phyloP scores from a whole-genome alignment of 2,797 vertebrate genomes.

The Micropoecilia bifurca region DNA sequence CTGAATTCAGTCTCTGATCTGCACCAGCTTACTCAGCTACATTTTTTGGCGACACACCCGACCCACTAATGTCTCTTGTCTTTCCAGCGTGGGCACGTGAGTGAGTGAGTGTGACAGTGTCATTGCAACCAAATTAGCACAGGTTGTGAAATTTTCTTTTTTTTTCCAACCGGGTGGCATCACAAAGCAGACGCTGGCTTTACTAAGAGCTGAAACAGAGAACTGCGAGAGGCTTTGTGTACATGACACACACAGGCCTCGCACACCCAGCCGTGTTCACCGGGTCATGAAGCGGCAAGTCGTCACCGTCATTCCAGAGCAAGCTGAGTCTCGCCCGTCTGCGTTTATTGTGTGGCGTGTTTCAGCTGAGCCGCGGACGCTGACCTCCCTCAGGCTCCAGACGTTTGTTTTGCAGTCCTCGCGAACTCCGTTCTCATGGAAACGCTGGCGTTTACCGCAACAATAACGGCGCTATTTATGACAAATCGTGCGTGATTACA shows the following conservation, averaged over 20 bases:
- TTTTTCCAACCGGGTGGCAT: slow-evolving; percentile 54
- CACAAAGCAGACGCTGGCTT: slow-evolving; percentile 58
- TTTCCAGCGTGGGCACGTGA: slow-evolving; percentile 32
- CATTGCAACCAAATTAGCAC: slow-evolving; percentile 62
- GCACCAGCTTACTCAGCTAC: background rate
- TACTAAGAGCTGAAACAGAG: slow-evolving; percentile 30
- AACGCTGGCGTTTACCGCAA: slow-evolving; percentile 42
- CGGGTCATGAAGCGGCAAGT: slow-evolving; percentile 43
- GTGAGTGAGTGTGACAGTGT: slow-evolving; percentile 34
- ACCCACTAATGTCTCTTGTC: background rate
- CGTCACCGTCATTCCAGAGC: slow-evolving; percentile 40
- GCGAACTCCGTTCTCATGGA: slow-evolving; percentile 28
- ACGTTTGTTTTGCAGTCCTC: background rate
- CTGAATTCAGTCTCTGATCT: slow-evolving; percentile 36
- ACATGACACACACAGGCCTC: background rate
- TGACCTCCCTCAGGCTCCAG: background rate
- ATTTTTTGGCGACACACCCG: background rate
- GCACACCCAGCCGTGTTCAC: slow-evolving; percentile 51
- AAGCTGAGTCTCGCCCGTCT: slow-evolving; percentile 42
- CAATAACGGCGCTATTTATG: background rate
- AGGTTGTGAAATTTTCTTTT: slow-evolving; percentile 37
- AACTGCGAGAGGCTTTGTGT: slow-evolving; percentile 2
- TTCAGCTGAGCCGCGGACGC: slow-evolving; percentile 26
- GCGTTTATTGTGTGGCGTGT: slow-evolving; percentile 10
- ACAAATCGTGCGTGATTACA: slow-evolving; percentile 41